Evolutionary conservation across 2,888 invertebrate genomes (phyloP), one percentile per base, ranked within the genome.

Genomic region (Drosophila planitibia): DNA sequence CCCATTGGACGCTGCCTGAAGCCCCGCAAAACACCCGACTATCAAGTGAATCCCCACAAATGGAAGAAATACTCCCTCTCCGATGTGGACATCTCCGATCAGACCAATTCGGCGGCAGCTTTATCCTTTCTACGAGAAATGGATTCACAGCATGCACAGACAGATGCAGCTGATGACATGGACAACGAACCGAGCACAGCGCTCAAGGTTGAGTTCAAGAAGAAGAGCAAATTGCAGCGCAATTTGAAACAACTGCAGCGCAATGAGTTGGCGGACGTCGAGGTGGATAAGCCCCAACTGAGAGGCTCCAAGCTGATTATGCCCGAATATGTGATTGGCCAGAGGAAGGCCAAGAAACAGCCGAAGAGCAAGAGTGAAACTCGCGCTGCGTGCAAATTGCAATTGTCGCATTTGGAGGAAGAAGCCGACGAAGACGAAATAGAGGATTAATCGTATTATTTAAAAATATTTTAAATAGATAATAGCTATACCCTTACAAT

Each of bases 51-150:
- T 93, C 98, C 97, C 19, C 95, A 96, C 73, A 97, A 96, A 91
- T 98, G 97, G 97, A 96, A 95, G 16, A 96, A 96, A 89, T 98
- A 98, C 89, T 95, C 96, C 22, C 93, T 98, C 25, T 96, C 95
- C 33, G 97, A 97, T 94, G 97, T 97, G 4, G 97, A 97, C 88
- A 96, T 97, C 94, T 96, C 97, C 0, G 97, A 97, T 67, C 94
- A 95, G 62, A 96, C 96, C 51, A 98, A 98, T 87, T 95, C 96
- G 19, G 95, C 95, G 54, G 96, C 97, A 47, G 97, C 97, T 0
- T 94, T 97, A 81, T 95, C 96, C n/a, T 96, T 97, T 91, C 94
- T 97, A 39, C 94, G 94, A 68, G 95, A 96, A 92, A 92, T 97
- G 76, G 96, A 96, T 89, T 94, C 95, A 60, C 94, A 95, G 57